Conservation (phyloP, 2,888 invertebrate species). For the Morpho helenor region DNA sequence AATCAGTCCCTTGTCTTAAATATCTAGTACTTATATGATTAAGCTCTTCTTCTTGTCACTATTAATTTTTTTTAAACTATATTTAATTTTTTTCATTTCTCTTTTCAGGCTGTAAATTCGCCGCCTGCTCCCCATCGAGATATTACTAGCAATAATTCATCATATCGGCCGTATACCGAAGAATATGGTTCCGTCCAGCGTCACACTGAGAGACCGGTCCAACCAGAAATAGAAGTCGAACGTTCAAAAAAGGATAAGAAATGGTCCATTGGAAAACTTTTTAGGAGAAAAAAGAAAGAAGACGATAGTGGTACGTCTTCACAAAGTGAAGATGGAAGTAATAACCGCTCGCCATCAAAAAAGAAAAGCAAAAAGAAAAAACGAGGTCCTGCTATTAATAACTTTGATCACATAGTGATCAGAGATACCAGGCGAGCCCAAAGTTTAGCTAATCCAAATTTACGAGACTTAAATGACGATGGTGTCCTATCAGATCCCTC, state of each 20-base stretch:
- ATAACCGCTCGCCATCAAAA: conserved; percentile 61
- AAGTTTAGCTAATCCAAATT: conserved; percentile 62
- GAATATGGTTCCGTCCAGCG: conserved; percentile 60
- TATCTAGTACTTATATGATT: too few relatives aligned
- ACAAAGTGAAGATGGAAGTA: conserved; percentile 69
- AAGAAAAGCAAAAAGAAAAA: conserved; percentile 76
- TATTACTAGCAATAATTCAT: conserved; percentile 46
- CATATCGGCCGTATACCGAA: conserved; percentile 64
- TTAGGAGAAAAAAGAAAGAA: conserved; percentile 86
- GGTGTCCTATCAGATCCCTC: conserved; percentile 81
- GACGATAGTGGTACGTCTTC: conserved; percentile 79
- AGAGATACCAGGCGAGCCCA: conserved; percentile 74
- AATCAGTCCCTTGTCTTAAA: too few relatives aligned
- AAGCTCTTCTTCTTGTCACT: too few relatives aligned
- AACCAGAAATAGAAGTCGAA: conserved; percentile 55
- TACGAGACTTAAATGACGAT: conserved; percentile 63
- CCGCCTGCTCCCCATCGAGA: conserved; percentile 70
- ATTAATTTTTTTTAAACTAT: not conserved
- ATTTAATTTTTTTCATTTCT: not conserved
- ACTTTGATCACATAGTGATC: conserved; percentile 84
- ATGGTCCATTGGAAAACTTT: conserved; percentile 90
- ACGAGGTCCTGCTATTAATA: conserved; percentile 70
- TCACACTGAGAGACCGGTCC: conserved; percentile 52
- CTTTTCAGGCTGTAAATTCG: conserved; percentile 75
- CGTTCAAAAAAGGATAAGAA: conserved; percentile 82